Percentiles rank a stretch among this genome's conserved stretches.
Evolutionary conservation across 2,888 invertebrate species (phyloP).

Genomic region (Nyleta sp.): DNA sequence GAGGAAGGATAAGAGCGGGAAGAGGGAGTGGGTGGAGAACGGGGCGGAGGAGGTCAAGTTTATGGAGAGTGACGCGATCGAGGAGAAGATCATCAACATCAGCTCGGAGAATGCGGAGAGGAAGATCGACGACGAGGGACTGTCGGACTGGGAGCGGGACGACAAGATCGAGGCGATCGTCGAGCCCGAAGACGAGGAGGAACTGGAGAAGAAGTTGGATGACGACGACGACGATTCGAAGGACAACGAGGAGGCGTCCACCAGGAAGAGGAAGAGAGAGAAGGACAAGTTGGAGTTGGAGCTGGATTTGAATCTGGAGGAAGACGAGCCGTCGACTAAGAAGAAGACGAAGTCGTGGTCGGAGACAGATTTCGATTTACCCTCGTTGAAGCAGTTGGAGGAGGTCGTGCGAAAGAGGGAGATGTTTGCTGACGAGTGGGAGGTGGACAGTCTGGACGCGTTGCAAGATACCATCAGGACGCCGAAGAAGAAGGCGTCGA

Average conservation of each 20-base stretch:
- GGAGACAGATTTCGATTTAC: conserved; percentile 77
- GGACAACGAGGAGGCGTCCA: conserved; percentile 44
- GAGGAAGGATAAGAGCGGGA: conserved; percentile 28
- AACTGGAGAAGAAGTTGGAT: background rate
- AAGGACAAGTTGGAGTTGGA: conserved; percentile 72
- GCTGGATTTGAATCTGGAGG: conserved; percentile 64
- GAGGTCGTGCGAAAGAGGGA: conserved; percentile 71
- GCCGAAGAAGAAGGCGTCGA: conserved; percentile 58
- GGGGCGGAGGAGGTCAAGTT: background rate
- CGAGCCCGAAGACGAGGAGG: conserved; percentile 10
- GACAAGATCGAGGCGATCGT: conserved; percentile 33
- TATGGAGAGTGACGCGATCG: conserved; percentile 62
- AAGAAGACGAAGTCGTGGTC: conserved; percentile 70
- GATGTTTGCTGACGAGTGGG: conserved; percentile 78
- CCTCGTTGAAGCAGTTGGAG: conserved; percentile 77
- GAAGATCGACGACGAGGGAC: conserved; percentile 55
- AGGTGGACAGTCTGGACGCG: conserved; percentile 79
- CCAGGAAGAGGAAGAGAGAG: conserved; percentile 56
- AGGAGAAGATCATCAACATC: conserved; percentile 61
- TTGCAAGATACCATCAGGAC: conserved; percentile 64
- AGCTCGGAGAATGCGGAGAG: conserved; percentile 22
- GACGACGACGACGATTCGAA: conserved; percentile 25
- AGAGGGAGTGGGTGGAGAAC: conserved; percentile 30
- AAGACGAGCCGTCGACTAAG: conserved; percentile 55
- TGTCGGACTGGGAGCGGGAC: conserved; percentile 69